Conservation (phyloP, 2,888 invertebrate species). For the Ophioninae sp. region DNA sequence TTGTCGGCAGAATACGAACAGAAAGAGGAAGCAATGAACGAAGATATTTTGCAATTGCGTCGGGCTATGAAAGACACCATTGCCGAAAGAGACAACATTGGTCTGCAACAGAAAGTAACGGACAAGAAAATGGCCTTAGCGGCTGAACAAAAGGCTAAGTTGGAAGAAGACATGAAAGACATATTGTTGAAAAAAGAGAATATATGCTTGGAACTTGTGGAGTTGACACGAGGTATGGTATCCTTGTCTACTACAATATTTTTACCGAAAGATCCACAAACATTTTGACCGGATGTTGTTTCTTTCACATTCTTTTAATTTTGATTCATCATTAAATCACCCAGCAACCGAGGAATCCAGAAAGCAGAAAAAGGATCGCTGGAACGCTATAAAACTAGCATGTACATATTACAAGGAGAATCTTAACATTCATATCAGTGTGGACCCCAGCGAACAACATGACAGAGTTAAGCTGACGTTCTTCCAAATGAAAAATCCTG, state of each 20-base stretch:
- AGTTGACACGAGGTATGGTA: slow-evolving; percentile 71
- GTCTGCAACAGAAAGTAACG: slow-evolving; percentile 69
- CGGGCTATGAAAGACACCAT: slow-evolving; percentile 56
- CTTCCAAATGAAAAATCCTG: slow-evolving; percentile 67
- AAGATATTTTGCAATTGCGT: slow-evolving; percentile 60
- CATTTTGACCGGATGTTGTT: neutral
- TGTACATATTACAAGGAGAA: slow-evolving; percentile 71
- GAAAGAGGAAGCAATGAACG: slow-evolving; percentile 47
- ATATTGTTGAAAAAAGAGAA: slow-evolving; percentile 66
- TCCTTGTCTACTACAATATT: neutral
- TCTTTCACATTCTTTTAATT: neutral
- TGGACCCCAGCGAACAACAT: slow-evolving; percentile 59
- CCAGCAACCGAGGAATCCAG: slow-evolving; percentile 66
- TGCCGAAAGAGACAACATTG: slow-evolving; percentile 58
- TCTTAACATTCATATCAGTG: slow-evolving; percentile 71
- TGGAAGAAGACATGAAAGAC: slow-evolving; percentile 63
- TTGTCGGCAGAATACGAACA: slow-evolving; percentile 60
- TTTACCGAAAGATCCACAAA: neutral
- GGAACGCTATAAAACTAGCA: slow-evolving; percentile 73
- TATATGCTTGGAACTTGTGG: slow-evolving; percentile 70
- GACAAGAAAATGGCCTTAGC: slow-evolving; percentile 70
- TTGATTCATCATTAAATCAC: slow-evolving; percentile 10
- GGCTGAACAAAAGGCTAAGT: slow-evolving; percentile 60
- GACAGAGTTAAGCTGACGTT: slow-evolving; percentile 70
- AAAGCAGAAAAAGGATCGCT: slow-evolving; percentile 65